Conservation (phyloP, 1,140 invertebrate genomes). For the Lasaia peninsularis region DNA sequence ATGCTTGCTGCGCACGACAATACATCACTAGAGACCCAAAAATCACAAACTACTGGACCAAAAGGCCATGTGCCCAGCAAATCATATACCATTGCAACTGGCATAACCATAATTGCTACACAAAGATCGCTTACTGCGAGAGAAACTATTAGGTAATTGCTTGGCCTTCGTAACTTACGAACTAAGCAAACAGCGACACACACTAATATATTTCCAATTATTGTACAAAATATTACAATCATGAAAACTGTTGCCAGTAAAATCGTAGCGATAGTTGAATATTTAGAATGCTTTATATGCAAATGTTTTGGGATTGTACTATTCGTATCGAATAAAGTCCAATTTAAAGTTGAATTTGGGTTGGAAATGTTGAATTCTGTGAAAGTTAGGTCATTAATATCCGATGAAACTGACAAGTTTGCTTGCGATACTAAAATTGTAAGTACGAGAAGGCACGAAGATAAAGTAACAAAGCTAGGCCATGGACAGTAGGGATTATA, state of each 20-base stretch:
- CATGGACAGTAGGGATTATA: constrained; percentile 62
- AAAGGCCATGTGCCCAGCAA: constrained; percentile 91
- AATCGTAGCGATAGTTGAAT: constrained; percentile 77
- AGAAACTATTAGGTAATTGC: constrained; percentile 93
- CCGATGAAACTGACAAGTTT: constrained; percentile 35
- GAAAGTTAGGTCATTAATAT: constrained; percentile 5
- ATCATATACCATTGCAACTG: constrained; percentile 89
- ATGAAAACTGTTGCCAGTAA: constrained; percentile 84
- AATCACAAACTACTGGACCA: constrained; percentile 89
- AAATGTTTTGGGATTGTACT: constrained; percentile 39
- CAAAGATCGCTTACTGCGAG: constrained; percentile 93
- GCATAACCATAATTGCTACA: constrained; percentile 91
- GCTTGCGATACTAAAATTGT: constrained; percentile 55
- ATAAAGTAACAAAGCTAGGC: constrained; percentile 74
- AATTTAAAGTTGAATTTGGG: constrained; percentile 52
- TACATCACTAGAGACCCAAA: constrained; percentile 91
- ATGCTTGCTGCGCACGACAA: constrained; percentile 92
- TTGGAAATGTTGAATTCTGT: constrained; percentile 47
- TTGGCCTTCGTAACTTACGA: constrained; percentile 88
- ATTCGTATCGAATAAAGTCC: constrained; percentile 56
- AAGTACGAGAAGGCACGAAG: constrained; percentile 72
- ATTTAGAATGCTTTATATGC: constrained; percentile 65
- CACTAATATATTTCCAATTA: constrained; percentile 93
- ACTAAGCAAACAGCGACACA: constrained; percentile 93
- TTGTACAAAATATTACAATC: constrained; percentile 87